Base-by-base conservation (phyloP, 2,888 invertebrate genomes). In the Trimorus sp. region DNA sequence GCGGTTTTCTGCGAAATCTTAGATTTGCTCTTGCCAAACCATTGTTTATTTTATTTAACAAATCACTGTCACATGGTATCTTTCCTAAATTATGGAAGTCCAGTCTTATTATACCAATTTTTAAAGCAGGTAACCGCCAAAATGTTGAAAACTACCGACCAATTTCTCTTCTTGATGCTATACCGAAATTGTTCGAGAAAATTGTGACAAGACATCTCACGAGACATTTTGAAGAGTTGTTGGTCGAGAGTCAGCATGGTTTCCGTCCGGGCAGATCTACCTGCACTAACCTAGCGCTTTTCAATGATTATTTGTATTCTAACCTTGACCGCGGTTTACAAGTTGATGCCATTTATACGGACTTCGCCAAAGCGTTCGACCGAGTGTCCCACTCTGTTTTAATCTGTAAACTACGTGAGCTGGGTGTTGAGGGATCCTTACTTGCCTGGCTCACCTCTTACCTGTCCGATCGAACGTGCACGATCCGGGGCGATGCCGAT, bases 161-260 rank as follows among this genome's bases (percentile, higher is more conserved):
- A 26, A 26, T 26, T 4, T 26, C 26, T 3, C 26, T 26, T 26
- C 26, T 26, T 26, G 4, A 26, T 26, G 12, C 11, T 14, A 51
- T 51, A 14, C 51, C 51, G 2, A 51, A 51, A 15, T 14, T 51
- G n/a, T 51, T 51, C 11, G 51, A 51, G 14, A 51, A 51, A 14
- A 8, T 51, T 7, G 15, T 51, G 14, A 51, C 51, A 14, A 8
- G n/a, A n/a, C 14, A 51, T 3, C 7, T 51, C n/a, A 14, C n/a
- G n/a, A 8, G 4, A 7, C 14, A n/a, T 15, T n/a, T 51, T 7
- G 15, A 15, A 15, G 14, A 11, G n/a, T n/a, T 51, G 1, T 8
- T 51, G n/a, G 51, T 14, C 7, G 51, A 51, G 15, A 14, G 14
- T n/a, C 51, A 51, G 51, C 51, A 51, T 51, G 51, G 51, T 11